Base-by-base conservation (phyloP, 2,888 invertebrate species). In the Drosophila putrida region DNA sequence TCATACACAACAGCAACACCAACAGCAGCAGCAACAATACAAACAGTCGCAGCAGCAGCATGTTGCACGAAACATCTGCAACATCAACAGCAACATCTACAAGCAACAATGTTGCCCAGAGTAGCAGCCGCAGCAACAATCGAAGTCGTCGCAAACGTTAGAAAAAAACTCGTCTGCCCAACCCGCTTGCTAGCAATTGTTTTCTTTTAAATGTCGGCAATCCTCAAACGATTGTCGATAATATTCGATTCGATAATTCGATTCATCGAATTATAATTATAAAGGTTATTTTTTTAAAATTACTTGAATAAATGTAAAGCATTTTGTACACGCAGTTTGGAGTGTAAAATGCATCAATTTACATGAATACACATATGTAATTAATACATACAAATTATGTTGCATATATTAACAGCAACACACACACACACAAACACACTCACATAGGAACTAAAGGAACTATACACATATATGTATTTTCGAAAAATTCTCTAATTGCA, bases 301-400 rank as follows among this genome's bases (percentile, higher is more conserved):
- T 33, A 39, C 41, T 59, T 53, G 68, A 73, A 61, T 75, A 72
- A 73, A 58, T 75, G 35, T 71, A 39, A 75, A 61, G 75, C 75
- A 75, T 58, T 76, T 76, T 68, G 35, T 82, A 82, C 84, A 70
- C 77, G 62, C 82, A 74, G 64, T 66, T 75, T 69, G 46, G 38
- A 60, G 83, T 82, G 78, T 80, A 78, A 72, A 74, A 61, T 77
- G 82, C 62, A 57, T 41, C 38, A 47, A 43, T 41, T 35, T 55
- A 57, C 61, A 55, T 47, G 39, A 51, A 58, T 44, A 64, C 38
- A 76, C 31, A 69, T 38, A 65, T 76, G 59, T 60, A 63, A 74
- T 58, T 43, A 65, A 41, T 66, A 74, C 38, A 66, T 57, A 58
- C 28, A 49, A 15, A 28, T 47, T 47, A 43, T 46, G 44, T 13